Evolutionary conservation across 2,113 vertebrate species (phyloP), one percentile per base, ranked within the genome.

Genomic region (Stigmatopora nigra): DNA sequence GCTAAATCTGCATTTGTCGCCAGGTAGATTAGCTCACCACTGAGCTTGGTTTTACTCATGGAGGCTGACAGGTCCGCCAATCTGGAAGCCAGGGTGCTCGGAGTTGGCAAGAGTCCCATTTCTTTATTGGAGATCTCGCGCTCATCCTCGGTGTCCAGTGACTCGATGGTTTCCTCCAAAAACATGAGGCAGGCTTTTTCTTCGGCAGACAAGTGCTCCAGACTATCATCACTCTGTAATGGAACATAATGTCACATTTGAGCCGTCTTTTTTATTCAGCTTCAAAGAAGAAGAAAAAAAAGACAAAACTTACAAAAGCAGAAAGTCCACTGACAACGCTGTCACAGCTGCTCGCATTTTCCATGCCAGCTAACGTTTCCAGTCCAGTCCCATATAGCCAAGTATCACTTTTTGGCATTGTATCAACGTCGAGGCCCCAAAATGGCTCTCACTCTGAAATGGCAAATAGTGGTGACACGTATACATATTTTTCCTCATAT

Each of bases 101-200:
- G 57, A 7, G 22, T 20, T 3, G 81, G 71, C 19, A 79, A 70
- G 19, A 78, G 78, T 56, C 89, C 81, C 11, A 69, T 75, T 60
- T 93, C 89, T 0, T 93, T 90, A 0, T 89, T 89, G 25, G 94
- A 93, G 66, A 92, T 73, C 44, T 91, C 89, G 0, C 92, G 92
- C 70, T 97, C 93, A 4, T 90, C 91, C 61, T 96, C 94, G 0
- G 86, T 82, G 16, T 96, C 94, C 82, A 98, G 67, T 0, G 94
- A 93, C 75, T 95, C 92, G 5, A 99, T 94, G 1, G 96, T 96
- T 80, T 96, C 93, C 77, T 98, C 94, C 70, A 99, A 81, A 87
- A 98, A 96, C 85, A 94, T 91, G 78, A 99, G 81, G 22, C 95
- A 97, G 59, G 93, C 96, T 17, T 92, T 94, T 76, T 98, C 97